Evolutionary conservation across 2,888 invertebrate species (phyloP), one percentile per base, ranked within the genome.

Genomic region (Mythimna pallens): DNA sequence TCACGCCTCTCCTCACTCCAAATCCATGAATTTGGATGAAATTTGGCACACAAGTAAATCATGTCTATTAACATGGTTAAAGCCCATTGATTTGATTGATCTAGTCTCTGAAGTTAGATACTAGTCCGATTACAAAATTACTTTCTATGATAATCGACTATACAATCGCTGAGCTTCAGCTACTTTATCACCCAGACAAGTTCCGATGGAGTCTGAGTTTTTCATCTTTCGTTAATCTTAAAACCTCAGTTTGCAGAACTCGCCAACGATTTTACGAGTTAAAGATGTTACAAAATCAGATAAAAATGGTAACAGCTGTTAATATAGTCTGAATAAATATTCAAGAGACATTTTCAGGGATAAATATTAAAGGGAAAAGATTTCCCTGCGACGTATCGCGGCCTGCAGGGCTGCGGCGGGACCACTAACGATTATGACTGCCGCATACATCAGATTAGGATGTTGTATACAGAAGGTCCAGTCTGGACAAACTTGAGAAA

Each of bases 371-470:
- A 75, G 57, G 70, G 50, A 76, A 65, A 50, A 64, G 12, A 70
- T 62, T 62, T 76, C 70, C 70, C 62, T 75, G 70, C n/a, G 50
- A 76, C 55, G 76, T 25, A 76, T 66, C 70, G 65, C 52, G 20
- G 58, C 25, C 34, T 65, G 63, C 67, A 71, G 71, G 59, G 36
- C 83, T 63, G 68, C 58, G 74, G 61, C 78, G 72, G 62, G 69
- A 81, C 78, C 70, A 68, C 80, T 81, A 81, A 81, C 82, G 82
- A 79, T 83, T 84, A 84, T 76, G 79, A 73, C 67, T 71, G 76
- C 62, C 71, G 76, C 64, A 71, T 74, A 52, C 63, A 1, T 10
- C 57, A 47, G 47, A 20, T 47, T 34, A 20, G n/a, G 5, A 20
- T 2, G 2, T 5, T 40, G 1, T 0, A 7, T 10, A 22, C 65